These are phyloP conservation scores for Lethrus apterus DNA, from an alignment of 1,140 invertebrate genomes.

Conservation along the genomic window DNA sequence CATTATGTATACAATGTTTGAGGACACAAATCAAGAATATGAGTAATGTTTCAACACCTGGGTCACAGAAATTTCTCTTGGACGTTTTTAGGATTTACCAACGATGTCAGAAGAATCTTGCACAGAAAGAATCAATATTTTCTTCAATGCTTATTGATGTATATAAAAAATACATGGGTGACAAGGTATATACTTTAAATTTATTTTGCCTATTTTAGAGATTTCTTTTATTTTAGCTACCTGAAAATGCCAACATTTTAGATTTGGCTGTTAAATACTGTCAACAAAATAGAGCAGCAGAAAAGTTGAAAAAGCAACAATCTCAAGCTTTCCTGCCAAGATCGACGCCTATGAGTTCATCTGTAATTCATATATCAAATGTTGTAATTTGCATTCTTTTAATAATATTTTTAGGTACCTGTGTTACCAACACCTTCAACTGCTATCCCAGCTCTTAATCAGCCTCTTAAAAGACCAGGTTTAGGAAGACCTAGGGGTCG, in stretches of 20 bases:
- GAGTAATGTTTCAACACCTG: conserved; percentile 23
- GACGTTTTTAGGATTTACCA: conserved; percentile 58
- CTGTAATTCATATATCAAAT: conserved; percentile 1
- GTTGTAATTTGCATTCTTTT: neutral
- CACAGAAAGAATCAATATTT: conserved; percentile 49
- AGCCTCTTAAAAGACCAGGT: conserved; percentile 28
- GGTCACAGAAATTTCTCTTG: conserved; percentile 42
- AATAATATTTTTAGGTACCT: conserved; percentile 23
- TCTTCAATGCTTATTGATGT: conserved; percentile 52
- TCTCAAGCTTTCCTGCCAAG: neutral
- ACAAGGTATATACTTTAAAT: conserved; percentile 38
- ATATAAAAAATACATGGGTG: conserved; percentile 48
- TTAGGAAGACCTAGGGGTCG: conserved; percentile 35
- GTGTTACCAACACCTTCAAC: conserved; percentile 29
- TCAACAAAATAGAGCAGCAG: conserved; percentile 34
- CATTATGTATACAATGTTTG: conserved; percentile 57
- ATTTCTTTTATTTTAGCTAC: conserved; percentile 22
- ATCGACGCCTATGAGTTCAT: neutral
- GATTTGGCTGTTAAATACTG: conserved; percentile 42
- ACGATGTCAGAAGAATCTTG: conserved; percentile 51
- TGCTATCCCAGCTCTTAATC: conserved; percentile 12
- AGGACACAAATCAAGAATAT: conserved; percentile 39
- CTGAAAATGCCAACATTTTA: conserved; percentile 36
- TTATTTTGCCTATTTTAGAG: neutral
- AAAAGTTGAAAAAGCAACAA: conserved; percentile 29